These are phyloP conservation scores for Raja brachyura DNA, from an alignment of 2,113 vertebrate genomes.

Conservation along the genomic window DNA sequence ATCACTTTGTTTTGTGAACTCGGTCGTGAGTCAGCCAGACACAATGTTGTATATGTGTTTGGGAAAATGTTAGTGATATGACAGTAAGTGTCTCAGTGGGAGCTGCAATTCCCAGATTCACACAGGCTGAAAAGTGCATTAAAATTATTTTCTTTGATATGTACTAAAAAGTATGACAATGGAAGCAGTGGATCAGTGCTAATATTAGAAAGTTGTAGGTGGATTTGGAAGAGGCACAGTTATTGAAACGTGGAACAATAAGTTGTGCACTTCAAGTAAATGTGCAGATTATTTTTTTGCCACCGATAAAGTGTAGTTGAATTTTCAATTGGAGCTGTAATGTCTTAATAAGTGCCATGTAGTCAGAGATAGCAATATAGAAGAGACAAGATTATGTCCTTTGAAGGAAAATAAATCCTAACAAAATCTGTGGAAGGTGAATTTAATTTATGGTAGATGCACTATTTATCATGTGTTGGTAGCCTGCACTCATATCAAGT, in stretches of 20 bases:
- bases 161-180: background rate
- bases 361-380: background rate
- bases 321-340: background rate
- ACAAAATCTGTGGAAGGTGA: too few relatives aligned
- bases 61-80: background rate
- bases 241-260: background rate
- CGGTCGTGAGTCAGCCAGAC: background rate
- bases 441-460: too few relatives aligned
- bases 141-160: background rate
- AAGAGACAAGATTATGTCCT: background rate
- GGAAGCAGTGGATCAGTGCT: background rate
- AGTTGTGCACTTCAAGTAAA: background rate
- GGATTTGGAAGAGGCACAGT: background rate
- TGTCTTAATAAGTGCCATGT: background rate
- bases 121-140: background rate
- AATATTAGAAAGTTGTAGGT: slow-evolving; percentile 5
- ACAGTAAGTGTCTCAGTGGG: background rate
- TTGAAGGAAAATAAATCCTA: too few relatives aligned
- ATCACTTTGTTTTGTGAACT: background rate
- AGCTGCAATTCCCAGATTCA: background rate
- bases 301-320: background rate
- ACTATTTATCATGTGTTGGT: too few relatives aligned
- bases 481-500: too few relatives aligned
- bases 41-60: background rate
- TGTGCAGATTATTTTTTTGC: background rate